Evolutionary conservation across 2,113 vertebrate genomes (phyloP), one percentile per base, ranked within the genome.

Genomic region (Leucoraja erinaceus): DNA sequence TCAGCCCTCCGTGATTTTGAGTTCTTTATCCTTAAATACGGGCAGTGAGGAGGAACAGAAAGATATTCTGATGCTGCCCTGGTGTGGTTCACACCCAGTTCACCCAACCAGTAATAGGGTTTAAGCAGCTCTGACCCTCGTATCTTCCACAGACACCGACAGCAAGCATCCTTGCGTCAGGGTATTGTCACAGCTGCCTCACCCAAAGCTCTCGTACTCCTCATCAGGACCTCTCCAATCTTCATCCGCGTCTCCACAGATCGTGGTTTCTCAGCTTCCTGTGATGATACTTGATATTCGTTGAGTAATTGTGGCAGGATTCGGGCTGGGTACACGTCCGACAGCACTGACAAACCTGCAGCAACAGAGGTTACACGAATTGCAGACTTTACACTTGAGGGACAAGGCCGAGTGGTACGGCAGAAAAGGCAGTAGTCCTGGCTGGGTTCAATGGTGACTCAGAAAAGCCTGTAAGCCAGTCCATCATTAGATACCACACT

Each of bases 151-250:
- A 68, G 66, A 68, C 10, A 16, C 66, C 11, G 38, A 47, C 38
- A 47, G 38, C 38, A 47, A 47, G 38, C 38, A 47, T 47, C 38
- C 38, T 47, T 47, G 38, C 38, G 38, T n/a, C n/a, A n/a, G n/a
- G n/a, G n/a, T 47, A 47, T 47, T 47, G 38, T 0, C n/a, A n/a
- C n/a, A n/a, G n/a, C n/a, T n/a, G 81, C 95, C 98, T 97, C 95
- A 99, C 99, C 98, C 95, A 99, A 95, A 0, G 96, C 97, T 84
- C 96, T 95, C 90, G 97, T 97, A 25, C 96, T 95, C 61, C 99
- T 97, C 97, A 99, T 98, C 94, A 99, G 96, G 68, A 97, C 97
- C 94, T 99, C 98, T 0, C 98, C 99, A 61, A 98, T 94, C 95
- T 99, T 99, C 94, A 99, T 97, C 78, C 98, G 97, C 92, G 96